Percentiles rank a stretch among this genome's conserved stretches.
These are phyloP conservation scores for Hirudinaria manillensis DNA, from an alignment of 2,888 invertebrate genomes.

Conservation along the genomic window DNA sequence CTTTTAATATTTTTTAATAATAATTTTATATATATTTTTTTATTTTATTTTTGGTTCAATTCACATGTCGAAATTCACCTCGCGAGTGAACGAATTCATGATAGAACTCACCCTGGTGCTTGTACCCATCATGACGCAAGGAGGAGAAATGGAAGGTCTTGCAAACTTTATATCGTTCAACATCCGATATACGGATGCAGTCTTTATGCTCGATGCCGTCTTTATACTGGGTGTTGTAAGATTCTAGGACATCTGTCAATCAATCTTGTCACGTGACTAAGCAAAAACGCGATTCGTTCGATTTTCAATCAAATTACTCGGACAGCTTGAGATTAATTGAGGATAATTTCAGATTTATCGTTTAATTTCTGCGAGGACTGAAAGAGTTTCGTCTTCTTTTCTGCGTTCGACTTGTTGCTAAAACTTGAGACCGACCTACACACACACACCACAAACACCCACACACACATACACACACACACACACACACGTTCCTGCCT, in stretches of 20 bases:
- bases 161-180: too few relatives aligned
- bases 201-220: too few relatives aligned
- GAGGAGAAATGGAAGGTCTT: too few relatives aligned
- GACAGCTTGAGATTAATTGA: conserved; percentile 26
- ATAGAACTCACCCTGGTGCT: neutral
- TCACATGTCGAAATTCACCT: too few relatives aligned
- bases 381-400: neutral
- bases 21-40: too few relatives aligned
- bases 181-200: too few relatives aligned
- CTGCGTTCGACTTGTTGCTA: neutral
- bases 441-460: too few relatives aligned
- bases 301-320: conserved; percentile 24
- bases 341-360: conserved; percentile 26
- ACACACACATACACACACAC: too few relatives aligned
- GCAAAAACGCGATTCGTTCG: conserved; percentile 24
- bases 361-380: neutral
- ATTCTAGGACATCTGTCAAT: conserved; percentile 21
- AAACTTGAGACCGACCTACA: neutral
- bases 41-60: too few relatives aligned
- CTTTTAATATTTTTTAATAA: too few relatives aligned
- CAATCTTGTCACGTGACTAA: conserved; percentile 24
- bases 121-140: neutral
- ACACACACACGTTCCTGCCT: neutral
- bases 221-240: too few relatives aligned
- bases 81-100: too few relatives aligned